These are phyloP conservation scores for Pseudorectes ferrugineus DNA, from an alignment of 2,113 vertebrate genomes.

Conservation along the genomic window DNA sequence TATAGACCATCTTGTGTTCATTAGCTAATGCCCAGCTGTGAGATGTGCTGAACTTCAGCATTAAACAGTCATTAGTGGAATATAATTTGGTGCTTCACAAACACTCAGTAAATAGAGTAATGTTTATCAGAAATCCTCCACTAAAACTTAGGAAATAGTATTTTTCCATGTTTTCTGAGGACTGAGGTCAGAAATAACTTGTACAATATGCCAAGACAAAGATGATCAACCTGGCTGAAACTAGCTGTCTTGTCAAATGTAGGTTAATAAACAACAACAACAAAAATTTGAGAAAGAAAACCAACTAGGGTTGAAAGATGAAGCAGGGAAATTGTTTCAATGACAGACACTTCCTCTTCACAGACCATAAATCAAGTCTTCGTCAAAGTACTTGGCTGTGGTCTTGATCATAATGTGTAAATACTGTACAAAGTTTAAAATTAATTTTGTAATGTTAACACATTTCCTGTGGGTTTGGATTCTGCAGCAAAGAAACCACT, in stretches of 20 bases:
- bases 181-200: not conserved
- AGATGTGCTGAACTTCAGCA: not conserved
- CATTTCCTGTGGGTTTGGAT: not conserved
- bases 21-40: constrained; percentile 34
- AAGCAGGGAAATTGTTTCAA: not conserved
- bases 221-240: not conserved
- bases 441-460: not conserved
- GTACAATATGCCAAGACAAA: not conserved
- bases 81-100: not conserved
- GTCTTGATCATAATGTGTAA: not conserved
- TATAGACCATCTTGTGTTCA: not conserved
- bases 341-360: not conserved
- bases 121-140: not conserved
- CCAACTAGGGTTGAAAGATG: not conserved
- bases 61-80: not conserved
- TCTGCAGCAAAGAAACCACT: not conserved
- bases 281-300: not conserved
- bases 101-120: not conserved
- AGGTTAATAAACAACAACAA: not conserved
- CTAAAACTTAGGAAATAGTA: not conserved
- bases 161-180: not conserved
- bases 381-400: not conserved
- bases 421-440: not conserved
- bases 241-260: not conserved
- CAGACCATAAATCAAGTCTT: not conserved